Conservation (phyloP, 1,140 invertebrate genomes). For the Drosophila asahinai region DNA sequence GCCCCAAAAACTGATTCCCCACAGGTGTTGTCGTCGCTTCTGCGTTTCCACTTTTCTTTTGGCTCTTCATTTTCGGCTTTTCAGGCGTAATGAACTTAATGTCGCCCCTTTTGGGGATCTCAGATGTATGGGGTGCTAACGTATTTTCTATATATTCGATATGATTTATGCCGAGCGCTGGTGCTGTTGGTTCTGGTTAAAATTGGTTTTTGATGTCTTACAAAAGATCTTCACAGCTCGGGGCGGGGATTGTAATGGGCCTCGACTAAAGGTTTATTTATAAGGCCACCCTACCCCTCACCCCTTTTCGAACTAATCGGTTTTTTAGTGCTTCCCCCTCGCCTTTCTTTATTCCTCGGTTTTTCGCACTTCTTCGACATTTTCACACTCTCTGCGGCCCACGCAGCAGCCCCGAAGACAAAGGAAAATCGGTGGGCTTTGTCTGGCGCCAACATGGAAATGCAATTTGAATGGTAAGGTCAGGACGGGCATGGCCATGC, state of each 20-base stretch:
- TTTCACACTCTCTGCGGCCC: conserved; percentile 42
- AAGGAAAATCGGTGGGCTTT: conserved; percentile 41
- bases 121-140: conserved; percentile 40
- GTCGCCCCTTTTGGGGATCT: conserved; percentile 54
- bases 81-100: conserved; percentile 77
- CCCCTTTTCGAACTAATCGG: conserved; percentile 14
- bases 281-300: neutral
- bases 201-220: conserved; percentile 71
- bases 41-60: conserved; percentile 17
- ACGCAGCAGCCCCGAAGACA: conserved; percentile 19
- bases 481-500: conserved; percentile 67
- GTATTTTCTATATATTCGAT: conserved; percentile 56
- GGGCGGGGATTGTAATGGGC: conserved; percentile 43
- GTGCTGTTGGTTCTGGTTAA: conserved; percentile 60
- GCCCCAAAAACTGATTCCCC: conserved; percentile 42
- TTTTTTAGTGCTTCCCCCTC: conserved; percentile 11
- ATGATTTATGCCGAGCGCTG: conserved; percentile 65
- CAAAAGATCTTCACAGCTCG: conserved; percentile 35
- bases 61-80: conserved; percentile 29
- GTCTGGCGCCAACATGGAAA: conserved; percentile 79
- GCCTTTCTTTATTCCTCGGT: neutral
- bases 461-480: conserved; percentile 74
- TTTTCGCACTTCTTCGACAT: conserved; percentile 46
- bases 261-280: conserved; percentile 10
- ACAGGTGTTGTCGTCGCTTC: conserved; percentile 46